phyloP scores from a whole-genome alignment of 2,797 vertebrate genomes.

The Gadopsis bispinosus region DNA sequence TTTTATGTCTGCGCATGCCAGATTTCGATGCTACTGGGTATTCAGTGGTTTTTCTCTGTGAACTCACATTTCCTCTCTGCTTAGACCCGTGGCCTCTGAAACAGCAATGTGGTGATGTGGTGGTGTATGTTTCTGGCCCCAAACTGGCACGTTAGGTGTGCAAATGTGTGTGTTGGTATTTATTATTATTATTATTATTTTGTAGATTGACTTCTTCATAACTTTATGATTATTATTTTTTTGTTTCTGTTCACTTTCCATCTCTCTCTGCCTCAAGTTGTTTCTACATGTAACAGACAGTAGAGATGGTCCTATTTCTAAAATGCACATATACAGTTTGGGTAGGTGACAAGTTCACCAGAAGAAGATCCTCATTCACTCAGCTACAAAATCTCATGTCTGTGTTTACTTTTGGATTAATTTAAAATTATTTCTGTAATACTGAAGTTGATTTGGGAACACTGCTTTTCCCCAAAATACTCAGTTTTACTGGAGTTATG shows the following conservation, averaged over 20 bases:
- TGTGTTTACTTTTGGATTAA: neutral
- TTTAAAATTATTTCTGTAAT: neutral
- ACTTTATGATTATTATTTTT: neutral
- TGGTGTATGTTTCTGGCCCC: neutral
- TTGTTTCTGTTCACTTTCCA: neutral
- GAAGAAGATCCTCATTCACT: neutral
- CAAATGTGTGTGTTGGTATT: slow-evolving; percentile 8
- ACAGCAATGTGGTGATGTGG: neutral
- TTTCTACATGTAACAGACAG: neutral
- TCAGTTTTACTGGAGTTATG: neutral
- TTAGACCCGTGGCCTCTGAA: slow-evolving; percentile 27
- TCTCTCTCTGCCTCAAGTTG: slow-evolving; percentile 1
- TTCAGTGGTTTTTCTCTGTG: slow-evolving; percentile 38
- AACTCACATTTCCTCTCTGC: slow-evolving; percentile 42
- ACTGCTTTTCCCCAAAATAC: neutral
- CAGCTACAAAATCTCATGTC: neutral
- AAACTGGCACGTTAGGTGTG: neutral
- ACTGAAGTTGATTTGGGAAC: neutral
- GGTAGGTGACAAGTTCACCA: neutral
- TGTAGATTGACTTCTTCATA: neutral
- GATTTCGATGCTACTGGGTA: slow-evolving; percentile 48
- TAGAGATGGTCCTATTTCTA: neutral
- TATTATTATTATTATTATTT: neutral
- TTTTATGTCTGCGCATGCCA: slow-evolving; percentile 34
- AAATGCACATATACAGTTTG: neutral